Base-by-base conservation (phyloP, 92 coral and sea anemone genomes). In the Micromussa lordhowensis region DNA sequence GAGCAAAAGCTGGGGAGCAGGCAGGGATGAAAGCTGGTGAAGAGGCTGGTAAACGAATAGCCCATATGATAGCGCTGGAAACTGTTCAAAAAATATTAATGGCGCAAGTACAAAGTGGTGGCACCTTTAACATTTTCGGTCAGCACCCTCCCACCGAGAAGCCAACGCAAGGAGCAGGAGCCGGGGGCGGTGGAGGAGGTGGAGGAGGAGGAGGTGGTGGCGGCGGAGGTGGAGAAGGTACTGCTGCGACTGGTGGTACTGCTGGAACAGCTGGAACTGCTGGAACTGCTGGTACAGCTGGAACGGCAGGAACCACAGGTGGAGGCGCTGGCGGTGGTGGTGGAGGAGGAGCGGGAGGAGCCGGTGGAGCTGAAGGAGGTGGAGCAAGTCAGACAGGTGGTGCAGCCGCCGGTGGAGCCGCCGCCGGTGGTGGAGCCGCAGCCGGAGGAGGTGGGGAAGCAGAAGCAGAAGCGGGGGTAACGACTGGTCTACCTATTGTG, bases 11-110 rank as follows among this genome's bases (percentile, higher is more conserved):
- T 22, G 98, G 98, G 5, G 79, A 91, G 68, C 92, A 93, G 34
- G 98, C 96, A 34, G 94, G 96, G 1, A 80, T 68, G 24, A 95
- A 95, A 77, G 98, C 98, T 38, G 96, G 96, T 38, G 94, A 93
- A 78, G 90, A 95, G 12, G 98, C 98, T 40, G 98, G 93, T 1
- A 87, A 84, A 81, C 64, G 87, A 78, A 93, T 93, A 17, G 96
- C 96, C 13, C 91, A 91, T 57, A 63, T 79, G 51, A 93, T 93
- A 17, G 96, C 92, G 21, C 59, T 91, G 32, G 94, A 93, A 63
- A 77, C 96, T 1, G 68, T 93, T 54, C 91, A 90, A 38, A 93
- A 93, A 36, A 85, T 93, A 29, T 61, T 93, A 16, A 68, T 88
- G 66, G 90, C 91, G 3, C 88, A 86, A 54, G 77, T 85, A 69